phyloP scores from a whole-genome alignment of 1,140 invertebrate species.

The Asbolus verrucosus region DNA sequence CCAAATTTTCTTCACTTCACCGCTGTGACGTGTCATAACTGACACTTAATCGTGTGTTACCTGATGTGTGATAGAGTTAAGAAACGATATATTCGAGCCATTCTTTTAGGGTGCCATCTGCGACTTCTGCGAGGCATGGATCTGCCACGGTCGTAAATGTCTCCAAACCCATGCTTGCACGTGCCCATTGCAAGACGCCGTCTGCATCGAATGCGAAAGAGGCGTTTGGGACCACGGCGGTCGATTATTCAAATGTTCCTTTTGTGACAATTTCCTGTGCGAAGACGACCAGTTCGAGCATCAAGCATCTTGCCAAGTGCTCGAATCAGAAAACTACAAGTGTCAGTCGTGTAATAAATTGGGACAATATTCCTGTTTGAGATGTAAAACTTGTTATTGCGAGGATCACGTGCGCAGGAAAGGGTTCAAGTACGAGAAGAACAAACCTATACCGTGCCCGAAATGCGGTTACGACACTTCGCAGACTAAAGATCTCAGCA shows the following conservation, averaged over 20 bases:
- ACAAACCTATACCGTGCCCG: conserved; percentile 91
- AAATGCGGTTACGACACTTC: conserved; percentile 93
- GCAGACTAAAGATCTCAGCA: conserved; percentile 93
- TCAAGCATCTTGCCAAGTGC: conserved; percentile 95
- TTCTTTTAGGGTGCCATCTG: conserved; percentile 89
- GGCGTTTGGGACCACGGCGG: conserved; percentile 95
- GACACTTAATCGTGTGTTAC: too few relatives aligned
- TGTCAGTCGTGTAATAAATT: conserved; percentile 96
- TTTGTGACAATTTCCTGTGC: conserved; percentile 91
- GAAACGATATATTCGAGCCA: too few relatives aligned
- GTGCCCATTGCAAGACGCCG: conserved; percentile 89
- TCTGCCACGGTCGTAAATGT: conserved; percentile 95
- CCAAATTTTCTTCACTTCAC: too few relatives aligned
- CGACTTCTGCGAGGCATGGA: conserved; percentile 98
- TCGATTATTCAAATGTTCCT: conserved; percentile 92
- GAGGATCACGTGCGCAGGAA: conserved; percentile 95
- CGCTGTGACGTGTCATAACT: too few relatives aligned
- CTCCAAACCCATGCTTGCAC: conserved; percentile 91
- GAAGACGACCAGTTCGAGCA: conserved; percentile 99
- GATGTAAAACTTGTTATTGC: conserved; percentile 96
- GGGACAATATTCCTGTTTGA: conserved; percentile 94
- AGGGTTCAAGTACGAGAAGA: conserved; percentile 93
- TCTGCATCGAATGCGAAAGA: conserved; percentile 92
- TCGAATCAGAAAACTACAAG: conserved; percentile 94
- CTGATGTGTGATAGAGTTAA: too few relatives aligned